Evolutionary conservation across 2,113 vertebrate genomes (phyloP).

Genomic region (Odobenus rosmarus): DNA sequence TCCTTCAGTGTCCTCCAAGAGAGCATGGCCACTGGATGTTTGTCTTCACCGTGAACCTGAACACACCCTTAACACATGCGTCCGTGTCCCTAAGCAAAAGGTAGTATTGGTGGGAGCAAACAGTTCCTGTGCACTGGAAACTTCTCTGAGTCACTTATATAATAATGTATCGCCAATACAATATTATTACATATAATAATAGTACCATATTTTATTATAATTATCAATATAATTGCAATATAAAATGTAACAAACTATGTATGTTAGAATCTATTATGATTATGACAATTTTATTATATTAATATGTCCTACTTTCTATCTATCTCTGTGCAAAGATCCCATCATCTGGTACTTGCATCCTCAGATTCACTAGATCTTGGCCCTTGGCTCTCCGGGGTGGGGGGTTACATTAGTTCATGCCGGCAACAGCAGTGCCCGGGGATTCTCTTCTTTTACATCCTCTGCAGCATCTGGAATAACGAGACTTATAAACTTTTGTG

Average conservation of each 20-base stretch:
- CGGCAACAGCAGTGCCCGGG: too few species aligned
- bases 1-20: too few species aligned
- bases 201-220: background rate
- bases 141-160: background rate
- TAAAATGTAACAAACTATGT: background rate
- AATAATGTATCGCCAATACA: background rate
- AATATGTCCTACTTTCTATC: background rate
- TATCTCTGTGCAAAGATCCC: fast-evolving
- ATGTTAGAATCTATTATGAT: background rate
- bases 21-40: fast-evolving
- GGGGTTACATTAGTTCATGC: fast-evolving
- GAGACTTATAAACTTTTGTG: background rate
- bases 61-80: fast-evolving
- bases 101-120: background rate
- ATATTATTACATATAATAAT: background rate
- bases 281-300: background rate
- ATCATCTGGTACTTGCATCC: fast-evolving
- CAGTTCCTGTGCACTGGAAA: background rate
- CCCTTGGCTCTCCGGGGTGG: too few species aligned
- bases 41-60: background rate
- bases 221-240: background rate
- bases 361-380: background rate
- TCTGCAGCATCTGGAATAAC: too few species aligned
- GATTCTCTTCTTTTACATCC: background rate
- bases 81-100: background rate